A percentile compares a stretch with the other conserved stretches of the same genome.
phyloP scores from a whole-genome alignment of 2,113 vertebrate genomes.

The Riparia riparia region DNA sequence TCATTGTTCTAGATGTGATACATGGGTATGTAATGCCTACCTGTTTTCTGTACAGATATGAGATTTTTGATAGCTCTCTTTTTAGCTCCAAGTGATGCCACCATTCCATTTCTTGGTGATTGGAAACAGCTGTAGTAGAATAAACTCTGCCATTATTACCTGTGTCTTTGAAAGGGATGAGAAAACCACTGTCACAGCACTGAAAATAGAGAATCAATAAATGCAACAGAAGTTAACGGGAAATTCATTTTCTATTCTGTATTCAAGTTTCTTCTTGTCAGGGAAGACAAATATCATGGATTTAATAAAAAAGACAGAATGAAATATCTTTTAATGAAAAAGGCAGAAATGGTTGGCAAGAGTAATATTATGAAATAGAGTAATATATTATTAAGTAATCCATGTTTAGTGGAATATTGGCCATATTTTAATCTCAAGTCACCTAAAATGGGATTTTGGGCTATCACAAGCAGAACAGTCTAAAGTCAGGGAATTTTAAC shows the following conservation, averaged over 20 bases:
- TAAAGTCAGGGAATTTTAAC: neutral
- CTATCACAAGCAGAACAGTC: neutral
- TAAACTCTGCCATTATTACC: neutral
- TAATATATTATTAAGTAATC: neutral
- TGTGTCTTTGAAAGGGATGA: neutral
- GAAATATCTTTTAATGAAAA: neutral
- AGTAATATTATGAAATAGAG: neutral
- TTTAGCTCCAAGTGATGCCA: neutral
- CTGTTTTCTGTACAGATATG: neutral
- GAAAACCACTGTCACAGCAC: neutral
- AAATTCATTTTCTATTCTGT: neutral
- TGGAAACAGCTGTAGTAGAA: neutral
- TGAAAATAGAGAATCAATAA: neutral
- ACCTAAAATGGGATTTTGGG: neutral
- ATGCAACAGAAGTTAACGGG: neutral
- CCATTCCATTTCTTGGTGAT: neutral
- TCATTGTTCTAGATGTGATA: neutral
- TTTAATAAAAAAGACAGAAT: neutral
- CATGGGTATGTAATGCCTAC: neutral
- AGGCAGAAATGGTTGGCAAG: neutral
- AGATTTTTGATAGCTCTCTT: neutral
- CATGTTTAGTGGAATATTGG: neutral
- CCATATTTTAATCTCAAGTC: neutral
- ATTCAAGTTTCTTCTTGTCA: neutral
- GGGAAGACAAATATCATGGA: neutral